These are phyloP conservation scores for Craseonycteris thonglongyai DNA, from an alignment of 2,113 vertebrate species.

Conservation along the genomic window DNA sequence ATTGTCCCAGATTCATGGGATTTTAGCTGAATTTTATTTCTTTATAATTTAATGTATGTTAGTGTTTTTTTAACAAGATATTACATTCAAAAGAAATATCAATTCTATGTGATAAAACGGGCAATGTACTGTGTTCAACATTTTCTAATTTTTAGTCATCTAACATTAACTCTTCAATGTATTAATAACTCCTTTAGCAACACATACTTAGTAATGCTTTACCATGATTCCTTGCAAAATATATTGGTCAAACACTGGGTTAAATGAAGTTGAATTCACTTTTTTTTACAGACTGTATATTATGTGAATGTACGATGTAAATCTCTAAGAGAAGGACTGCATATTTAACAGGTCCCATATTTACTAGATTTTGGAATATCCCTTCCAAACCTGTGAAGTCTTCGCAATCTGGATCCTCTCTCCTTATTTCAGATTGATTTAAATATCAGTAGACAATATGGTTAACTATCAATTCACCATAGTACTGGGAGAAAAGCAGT, in stretches of 20 bases:
- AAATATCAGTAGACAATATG: neutral
- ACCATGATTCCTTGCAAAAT: neutral
- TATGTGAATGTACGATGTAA: neutral
- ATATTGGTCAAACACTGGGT: neutral
- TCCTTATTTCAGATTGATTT: neutral
- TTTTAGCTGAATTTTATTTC: neutral
- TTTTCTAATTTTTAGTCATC: neutral
- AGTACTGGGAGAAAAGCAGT: neutral
- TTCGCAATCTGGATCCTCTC: neutral
- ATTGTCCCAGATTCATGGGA: neutral
- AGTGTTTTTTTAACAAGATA: neutral
- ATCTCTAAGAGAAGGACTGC: neutral
- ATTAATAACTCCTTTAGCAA: neutral
- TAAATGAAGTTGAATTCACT: neutral
- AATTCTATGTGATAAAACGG: neutral
- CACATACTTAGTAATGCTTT: neutral
- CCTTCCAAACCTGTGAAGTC: neutral
- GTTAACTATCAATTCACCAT: neutral
- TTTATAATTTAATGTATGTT: neutral
- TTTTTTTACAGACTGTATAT: neutral
- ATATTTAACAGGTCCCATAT: neutral
- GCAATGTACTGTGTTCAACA: neutral
- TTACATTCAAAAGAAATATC: neutral
- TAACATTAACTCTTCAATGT: neutral
- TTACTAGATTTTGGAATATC: neutral